Base-by-base conservation (phyloP, 1,140 invertebrate genomes). In the Cotesia typhae region DNA sequence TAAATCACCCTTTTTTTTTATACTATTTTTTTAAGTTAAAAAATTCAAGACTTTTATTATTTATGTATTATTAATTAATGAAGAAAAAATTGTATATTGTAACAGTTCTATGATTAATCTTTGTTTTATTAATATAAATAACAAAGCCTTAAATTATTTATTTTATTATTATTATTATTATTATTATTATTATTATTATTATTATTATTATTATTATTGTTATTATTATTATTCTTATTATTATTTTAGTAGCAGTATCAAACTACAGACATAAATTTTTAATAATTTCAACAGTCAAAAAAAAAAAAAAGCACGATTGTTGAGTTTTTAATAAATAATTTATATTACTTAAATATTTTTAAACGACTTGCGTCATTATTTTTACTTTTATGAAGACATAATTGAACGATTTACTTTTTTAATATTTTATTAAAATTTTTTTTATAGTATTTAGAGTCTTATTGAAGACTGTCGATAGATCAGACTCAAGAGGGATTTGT, bases 271-370 rank as follows among this genome's bases (percentile, higher is more conserved):
- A 67, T 67, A 67, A 7, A 60, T 47, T 60, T 61, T 75, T 67
- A 55, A n/a, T 67, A 71, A 73, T 64, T 70, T 76, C 67, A 68
- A 76, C 70, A 74, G 65, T 76, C 63, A 71, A 76, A 76, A 69
- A 28, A 76, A 76, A 69, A 28, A 14, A 47, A 47, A 47, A 47
- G 41, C 41, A 47, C 41, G 72, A 71, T 66, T 74, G 72, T n/a
- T 59, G 68, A 68, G 66, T 73, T 53, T 71, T 59, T 51, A 51
- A 65, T 37, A 38, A 65, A 61, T 71, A 51, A 17, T 14, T 14
- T 14, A 14, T 14, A 14, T 61, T 70, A 17, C 37, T 69, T n/a
- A 38, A 55, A 35, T 68, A 51, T 37, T 70, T 60, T 63, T 41
- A 17, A n/a, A 53, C 53, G 55, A 35, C 66, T 37, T 37, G 53